Percentiles rank a stretch among this genome's conserved stretches.
Conservation (phyloP, 2,797 vertebrate genomes). For the Florisuga fusca region DNA sequence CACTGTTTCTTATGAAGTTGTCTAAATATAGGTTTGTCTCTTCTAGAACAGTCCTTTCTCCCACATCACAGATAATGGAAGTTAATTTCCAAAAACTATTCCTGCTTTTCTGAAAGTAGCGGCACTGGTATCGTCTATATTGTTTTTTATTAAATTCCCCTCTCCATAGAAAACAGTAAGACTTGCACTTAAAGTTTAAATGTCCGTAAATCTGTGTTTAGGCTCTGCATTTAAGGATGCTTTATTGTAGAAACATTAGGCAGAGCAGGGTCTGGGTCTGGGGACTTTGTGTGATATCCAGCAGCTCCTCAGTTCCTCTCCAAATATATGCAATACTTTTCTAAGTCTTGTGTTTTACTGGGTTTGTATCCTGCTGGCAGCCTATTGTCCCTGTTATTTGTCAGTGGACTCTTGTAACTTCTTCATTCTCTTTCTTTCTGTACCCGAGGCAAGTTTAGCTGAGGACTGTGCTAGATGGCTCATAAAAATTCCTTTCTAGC, state of each 20-base stretch:
- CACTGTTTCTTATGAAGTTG: not conserved
- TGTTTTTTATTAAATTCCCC: not conserved
- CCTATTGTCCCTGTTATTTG: not conserved
- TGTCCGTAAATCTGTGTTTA: not conserved
- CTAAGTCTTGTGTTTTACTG: not conserved
- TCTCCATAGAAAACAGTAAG: not conserved
- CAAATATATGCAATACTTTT: not conserved
- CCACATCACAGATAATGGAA: not conserved
- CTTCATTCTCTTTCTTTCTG: conserved; percentile 9
- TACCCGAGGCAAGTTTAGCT: not conserved
- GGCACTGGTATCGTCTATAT: not conserved
- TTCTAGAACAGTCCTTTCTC: not conserved
- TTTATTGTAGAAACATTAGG: not conserved
- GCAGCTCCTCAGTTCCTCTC: not conserved
- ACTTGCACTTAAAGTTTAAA: not conserved
- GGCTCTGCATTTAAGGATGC: not conserved
- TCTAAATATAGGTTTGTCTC: not conserved
- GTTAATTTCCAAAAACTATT: not conserved
- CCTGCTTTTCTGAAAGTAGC: not conserved
- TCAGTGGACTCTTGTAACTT: not conserved
- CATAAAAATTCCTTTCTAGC: conserved; percentile 23
- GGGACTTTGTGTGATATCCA: not conserved
- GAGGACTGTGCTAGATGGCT: not conserved
- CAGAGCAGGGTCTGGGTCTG: not conserved
- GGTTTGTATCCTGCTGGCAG: not conserved